Conservation (phyloP, 2,797 vertebrate species). For the Macroramphosus scolopax region DNA sequence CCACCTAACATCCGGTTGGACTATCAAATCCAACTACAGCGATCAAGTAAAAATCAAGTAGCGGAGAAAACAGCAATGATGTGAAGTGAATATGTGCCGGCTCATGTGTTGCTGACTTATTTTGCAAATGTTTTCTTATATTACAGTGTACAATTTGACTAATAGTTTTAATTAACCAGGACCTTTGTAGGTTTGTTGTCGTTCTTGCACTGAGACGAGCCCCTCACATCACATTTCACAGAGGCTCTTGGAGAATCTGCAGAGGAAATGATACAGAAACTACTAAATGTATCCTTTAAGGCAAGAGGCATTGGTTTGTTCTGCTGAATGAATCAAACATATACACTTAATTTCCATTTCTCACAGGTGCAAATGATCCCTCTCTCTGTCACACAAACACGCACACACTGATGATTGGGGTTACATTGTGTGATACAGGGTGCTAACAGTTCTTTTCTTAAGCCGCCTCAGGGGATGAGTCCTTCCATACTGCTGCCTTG, state of each 20-base stretch:
- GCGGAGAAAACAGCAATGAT: slow-evolving; percentile 30
- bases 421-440: slow-evolving; percentile 97
- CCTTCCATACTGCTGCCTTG: slow-evolving; percentile 87
- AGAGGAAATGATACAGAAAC: slow-evolving; percentile 26
- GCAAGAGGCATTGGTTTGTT: slow-evolving; percentile 68
- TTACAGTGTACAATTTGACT: background rate
- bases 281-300: slow-evolving; percentile 60
- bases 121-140: background rate
- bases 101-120: slow-evolving; percentile 29
- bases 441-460: slow-evolving; percentile 88
- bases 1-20: too few relatives aligned
- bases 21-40: too few relatives aligned
- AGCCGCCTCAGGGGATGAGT: slow-evolving; percentile 91
- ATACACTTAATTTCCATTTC: slow-evolving; percentile 30
- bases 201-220: slow-evolving; percentile 10
- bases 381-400: slow-evolving; percentile 5
- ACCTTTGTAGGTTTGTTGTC: slow-evolving; percentile 34
- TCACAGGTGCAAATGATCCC: slow-evolving; percentile 17
- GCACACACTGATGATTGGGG: slow-evolving; percentile 26
- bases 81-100: slow-evolving; percentile 32
- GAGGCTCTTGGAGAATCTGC: slow-evolving; percentile 38
- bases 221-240: slow-evolving; percentile 33
- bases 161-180: slow-evolving; percentile 2
- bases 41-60: slow-evolving; percentile 40
- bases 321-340: slow-evolving; percentile 47